phyloP scores from a whole-genome alignment of 1,140 invertebrate species.

The Dryas iulia region DNA sequence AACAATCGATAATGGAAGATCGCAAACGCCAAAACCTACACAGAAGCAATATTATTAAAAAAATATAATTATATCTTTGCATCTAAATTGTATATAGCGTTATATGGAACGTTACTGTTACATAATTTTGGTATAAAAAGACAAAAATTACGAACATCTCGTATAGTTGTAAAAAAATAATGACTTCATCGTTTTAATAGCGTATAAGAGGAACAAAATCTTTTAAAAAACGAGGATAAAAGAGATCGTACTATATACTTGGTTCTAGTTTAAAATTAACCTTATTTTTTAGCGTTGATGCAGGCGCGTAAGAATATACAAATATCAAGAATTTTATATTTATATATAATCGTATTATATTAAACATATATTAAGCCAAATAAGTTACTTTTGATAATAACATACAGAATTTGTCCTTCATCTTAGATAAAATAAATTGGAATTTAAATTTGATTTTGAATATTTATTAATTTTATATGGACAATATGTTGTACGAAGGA shows the following conservation, averaged over 20 bases:
- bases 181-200: slow-evolving; percentile 5
- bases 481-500: no score
- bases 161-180: slow-evolving; percentile 17
- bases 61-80: slow-evolving; percentile 10
- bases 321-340: no score
- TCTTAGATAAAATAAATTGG: no score
- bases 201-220: background rate
- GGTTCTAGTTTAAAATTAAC: slow-evolving; percentile 11
- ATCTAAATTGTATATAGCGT: slow-evolving; percentile 13
- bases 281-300: background rate
- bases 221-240: slow-evolving; percentile 6
- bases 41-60: slow-evolving; percentile 16
- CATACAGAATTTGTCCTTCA: no score
- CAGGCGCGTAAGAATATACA: background rate
- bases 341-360: no score
- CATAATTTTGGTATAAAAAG: slow-evolving; percentile 5
- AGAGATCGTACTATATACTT: slow-evolving; percentile 11
- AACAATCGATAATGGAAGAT: slow-evolving; percentile 7
- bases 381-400: no score
- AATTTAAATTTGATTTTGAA: no score
- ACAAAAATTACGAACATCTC: slow-evolving; percentile 10
- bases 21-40: slow-evolving; percentile 2
- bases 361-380: no score
- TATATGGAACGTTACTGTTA: slow-evolving; percentile 9
- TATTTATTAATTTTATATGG: no score